phyloP scores from a whole-genome alignment of 2,888 invertebrate genomes.

The Sepiola atlantica region DNA sequence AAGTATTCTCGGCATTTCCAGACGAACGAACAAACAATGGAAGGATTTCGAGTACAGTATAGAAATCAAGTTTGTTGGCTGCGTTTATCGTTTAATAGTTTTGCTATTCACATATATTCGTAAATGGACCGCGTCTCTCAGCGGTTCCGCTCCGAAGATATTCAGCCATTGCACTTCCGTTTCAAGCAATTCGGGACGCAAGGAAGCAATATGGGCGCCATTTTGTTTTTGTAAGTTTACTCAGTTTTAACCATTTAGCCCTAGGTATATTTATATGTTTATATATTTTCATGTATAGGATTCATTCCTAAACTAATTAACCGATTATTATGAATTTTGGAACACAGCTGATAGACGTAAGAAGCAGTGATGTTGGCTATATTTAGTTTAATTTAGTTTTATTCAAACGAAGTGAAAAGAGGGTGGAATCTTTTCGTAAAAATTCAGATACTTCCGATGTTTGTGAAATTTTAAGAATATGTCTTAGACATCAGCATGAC shows the following conservation, averaged over 20 bases:
- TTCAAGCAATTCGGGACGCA: neutral
- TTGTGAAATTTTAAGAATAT: too few relatives aligned
- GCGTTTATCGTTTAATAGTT: neutral
- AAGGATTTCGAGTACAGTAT: neutral
- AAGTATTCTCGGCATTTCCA: neutral
- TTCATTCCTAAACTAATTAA: too few relatives aligned
- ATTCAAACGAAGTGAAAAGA: too few relatives aligned
- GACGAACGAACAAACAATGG: neutral
- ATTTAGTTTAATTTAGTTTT: too few relatives aligned
- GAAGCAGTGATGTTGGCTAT: too few relatives aligned
- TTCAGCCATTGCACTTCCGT: neutral
- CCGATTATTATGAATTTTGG: too few relatives aligned
- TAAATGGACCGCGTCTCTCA: neutral
- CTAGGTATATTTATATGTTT: too few relatives aligned
- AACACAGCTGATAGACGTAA: too few relatives aligned
- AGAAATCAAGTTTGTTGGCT: neutral
- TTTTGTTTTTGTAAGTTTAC: neutral
- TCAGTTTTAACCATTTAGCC: neutral
- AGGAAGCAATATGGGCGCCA: neutral
- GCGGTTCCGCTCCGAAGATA: neutral
- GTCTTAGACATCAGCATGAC: too few relatives aligned
- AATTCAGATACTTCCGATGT: too few relatives aligned
- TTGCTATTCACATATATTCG: neutral
- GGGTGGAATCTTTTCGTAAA: too few relatives aligned
- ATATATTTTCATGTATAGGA: too few relatives aligned